These are phyloP conservation scores for Pollachius pollachius DNA, from an alignment of 2,113 vertebrate species.

Conservation along the genomic window DNA sequence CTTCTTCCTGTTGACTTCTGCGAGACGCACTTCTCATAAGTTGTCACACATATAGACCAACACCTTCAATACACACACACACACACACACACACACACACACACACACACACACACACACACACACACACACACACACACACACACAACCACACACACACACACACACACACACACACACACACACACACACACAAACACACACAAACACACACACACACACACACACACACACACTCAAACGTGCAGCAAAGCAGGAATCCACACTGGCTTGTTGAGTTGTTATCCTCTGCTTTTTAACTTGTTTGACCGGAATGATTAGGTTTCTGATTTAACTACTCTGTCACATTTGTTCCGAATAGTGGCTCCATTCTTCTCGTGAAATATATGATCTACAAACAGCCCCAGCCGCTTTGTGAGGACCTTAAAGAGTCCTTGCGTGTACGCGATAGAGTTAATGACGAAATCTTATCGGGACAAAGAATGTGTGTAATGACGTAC, in stretches of 20 bases:
- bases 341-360: neutral
- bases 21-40: conserved; percentile 71
- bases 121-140: neutral
- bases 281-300: conserved; percentile 28
- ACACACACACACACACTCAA: neutral
- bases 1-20: conserved; percentile 63
- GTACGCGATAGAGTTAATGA: too few relatives aligned
- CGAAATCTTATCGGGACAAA: too few relatives aligned
- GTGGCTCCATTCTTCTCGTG: too few relatives aligned
- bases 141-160: neutral
- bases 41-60: conserved; percentile 37
- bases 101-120: neutral
- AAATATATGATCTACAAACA: too few relatives aligned
- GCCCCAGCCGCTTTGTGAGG: too few relatives aligned
- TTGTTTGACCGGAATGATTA: conserved; percentile 56
- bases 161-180: neutral
- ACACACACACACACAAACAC: neutral
- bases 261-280: neutral
- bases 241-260: conserved; percentile 2
- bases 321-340: conserved; percentile 11
- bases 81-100: neutral
- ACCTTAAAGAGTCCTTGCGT: too few relatives aligned
- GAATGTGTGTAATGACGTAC: too few relatives aligned
- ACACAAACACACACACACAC: neutral
- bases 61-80: conserved; percentile 22